These are phyloP conservation scores for Pocillopora verrucosa DNA, from an alignment of 64 coral and sea anemone species.

Conservation along the genomic window DNA sequence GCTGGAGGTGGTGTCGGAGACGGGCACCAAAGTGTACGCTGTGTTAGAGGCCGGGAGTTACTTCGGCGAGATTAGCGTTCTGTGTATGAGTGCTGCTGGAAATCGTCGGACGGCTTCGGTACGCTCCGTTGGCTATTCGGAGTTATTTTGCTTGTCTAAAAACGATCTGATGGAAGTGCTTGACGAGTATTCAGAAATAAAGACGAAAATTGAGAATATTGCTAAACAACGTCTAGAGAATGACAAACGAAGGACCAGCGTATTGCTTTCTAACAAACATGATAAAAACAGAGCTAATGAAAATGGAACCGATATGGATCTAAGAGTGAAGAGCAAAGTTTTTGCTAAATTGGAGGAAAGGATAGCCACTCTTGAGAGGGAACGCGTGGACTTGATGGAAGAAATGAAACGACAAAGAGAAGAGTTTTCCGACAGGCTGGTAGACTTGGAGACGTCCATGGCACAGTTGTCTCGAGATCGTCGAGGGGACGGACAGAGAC, in stretches of 20 bases:
- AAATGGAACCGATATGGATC: constrained; percentile 2
- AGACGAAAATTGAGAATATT: constrained; percentile 88
- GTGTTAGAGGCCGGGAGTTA: constrained; percentile 91
- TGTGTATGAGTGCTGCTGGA: constrained; percentile 75
- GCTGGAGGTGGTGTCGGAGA: constrained; percentile 89
- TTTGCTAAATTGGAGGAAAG: constrained; percentile 53
- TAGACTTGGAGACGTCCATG: constrained; percentile 76
- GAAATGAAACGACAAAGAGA: constrained; percentile 58
- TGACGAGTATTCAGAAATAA: constrained; percentile 90
- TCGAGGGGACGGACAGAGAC: background rate
- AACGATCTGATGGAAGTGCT: constrained; percentile 85
- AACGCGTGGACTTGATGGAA: constrained; percentile 40
- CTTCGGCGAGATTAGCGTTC: constrained; percentile 96
- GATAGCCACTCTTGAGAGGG: constrained; percentile 9
- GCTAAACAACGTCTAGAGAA: constrained; percentile 89
- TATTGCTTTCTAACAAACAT: constrained; percentile 31
- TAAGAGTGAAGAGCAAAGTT: constrained; percentile 10
- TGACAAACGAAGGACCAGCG: constrained; percentile 76
- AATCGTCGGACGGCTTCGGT: constrained; percentile 94
- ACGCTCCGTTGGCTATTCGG: constrained; percentile 94
- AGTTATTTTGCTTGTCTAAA: constrained; percentile 90
- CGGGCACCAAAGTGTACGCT: constrained; percentile 75
- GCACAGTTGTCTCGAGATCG: constrained; percentile 55
- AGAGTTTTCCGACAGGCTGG: constrained; percentile 65
- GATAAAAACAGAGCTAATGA: constrained; percentile 3